Evolutionary conservation across 2,888 invertebrate species (phyloP).

Genomic region (Polyploca ridens): DNA sequence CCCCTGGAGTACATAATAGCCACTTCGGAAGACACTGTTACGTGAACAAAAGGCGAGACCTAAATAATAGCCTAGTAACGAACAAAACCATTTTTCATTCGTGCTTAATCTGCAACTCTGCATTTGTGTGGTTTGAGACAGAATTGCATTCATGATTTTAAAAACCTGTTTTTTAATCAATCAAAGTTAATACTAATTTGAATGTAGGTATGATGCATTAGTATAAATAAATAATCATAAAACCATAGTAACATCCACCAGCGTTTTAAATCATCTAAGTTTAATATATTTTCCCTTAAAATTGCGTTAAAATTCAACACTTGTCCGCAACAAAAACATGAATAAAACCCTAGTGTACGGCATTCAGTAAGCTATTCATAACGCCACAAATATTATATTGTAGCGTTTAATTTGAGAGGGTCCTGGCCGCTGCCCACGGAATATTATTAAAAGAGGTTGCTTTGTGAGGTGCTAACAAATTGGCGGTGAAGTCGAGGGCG

Average conservation of each 20-base stretch:
- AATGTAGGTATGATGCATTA: not conserved
- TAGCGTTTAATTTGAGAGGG: slow-evolving; percentile 66
- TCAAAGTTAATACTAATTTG: not conserved
- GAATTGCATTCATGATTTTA: slow-evolving; percentile 12
- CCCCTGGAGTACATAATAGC: slow-evolving; percentile 56
- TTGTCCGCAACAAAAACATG: slow-evolving; percentile 4
- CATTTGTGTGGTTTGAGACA: slow-evolving; percentile 10
- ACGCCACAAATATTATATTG: slow-evolving; percentile 54
- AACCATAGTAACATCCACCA: no score
- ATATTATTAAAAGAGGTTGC: slow-evolving; percentile 71
- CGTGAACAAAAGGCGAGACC: slow-evolving; percentile 37
- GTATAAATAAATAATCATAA: not conserved
- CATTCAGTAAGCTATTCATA: slow-evolving; percentile 39
- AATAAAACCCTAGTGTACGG: slow-evolving; percentile 21
- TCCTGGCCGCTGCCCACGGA: slow-evolving; percentile 42
- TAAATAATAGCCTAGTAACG: slow-evolving; percentile 17
- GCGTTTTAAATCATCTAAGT: not conserved
- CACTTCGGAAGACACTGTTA: slow-evolving; percentile 50
- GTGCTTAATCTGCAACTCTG: slow-evolving; percentile 11
- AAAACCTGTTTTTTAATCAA: slow-evolving; percentile 5
- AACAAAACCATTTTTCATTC: slow-evolving; percentile 29
- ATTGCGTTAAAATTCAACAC: not conserved
- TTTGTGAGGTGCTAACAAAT: slow-evolving; percentile 76
- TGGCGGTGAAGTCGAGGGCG: slow-evolving; percentile 54
- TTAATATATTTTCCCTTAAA: not conserved